phyloP scores from a whole-genome alignment of 2,797 vertebrate genomes.

The Tolypeutes matacus region DNA sequence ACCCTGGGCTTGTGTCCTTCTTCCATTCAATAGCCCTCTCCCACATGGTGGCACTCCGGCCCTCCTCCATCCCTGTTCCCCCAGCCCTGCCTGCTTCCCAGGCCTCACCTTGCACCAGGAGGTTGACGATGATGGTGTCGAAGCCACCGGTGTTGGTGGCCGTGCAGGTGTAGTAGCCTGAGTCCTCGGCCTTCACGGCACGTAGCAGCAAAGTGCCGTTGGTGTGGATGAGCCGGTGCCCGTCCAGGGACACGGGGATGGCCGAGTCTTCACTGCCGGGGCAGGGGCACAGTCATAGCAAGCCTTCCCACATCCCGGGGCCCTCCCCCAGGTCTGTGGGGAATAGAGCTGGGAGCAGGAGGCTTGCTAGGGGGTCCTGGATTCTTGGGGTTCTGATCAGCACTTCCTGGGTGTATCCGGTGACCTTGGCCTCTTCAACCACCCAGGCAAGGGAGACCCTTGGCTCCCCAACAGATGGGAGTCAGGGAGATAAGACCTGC shows the following conservation, averaged over 20 bases:
- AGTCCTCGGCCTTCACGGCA: slow-evolving; percentile 97
- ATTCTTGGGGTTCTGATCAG: not conserved
- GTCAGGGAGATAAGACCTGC: not conserved
- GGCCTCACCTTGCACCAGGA: slow-evolving; percentile 96
- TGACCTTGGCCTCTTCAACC: not conserved
- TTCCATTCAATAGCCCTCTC: not conserved
- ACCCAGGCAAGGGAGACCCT: not conserved
- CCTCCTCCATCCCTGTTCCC: not conserved
- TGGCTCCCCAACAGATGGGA: no score
- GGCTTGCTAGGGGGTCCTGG: not conserved
- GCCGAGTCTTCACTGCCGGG: slow-evolving; percentile 94
- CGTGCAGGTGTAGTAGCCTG: slow-evolving; percentile 98
- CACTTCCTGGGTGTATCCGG: not conserved
- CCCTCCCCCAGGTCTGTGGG: not conserved
- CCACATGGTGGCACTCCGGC: not conserved
- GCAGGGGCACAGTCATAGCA: not conserved
- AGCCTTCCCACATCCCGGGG: not conserved
- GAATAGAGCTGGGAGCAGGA: not conserved
- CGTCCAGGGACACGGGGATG: slow-evolving; percentile 94
- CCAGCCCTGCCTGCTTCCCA: accelerated
- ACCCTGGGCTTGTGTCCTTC: no score
- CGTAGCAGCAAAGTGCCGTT: slow-evolving; percentile 97
- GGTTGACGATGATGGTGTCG: slow-evolving; percentile 98
- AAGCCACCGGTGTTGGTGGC: slow-evolving; percentile 99
- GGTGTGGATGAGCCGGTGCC: slow-evolving; percentile 95